Evolutionary conservation across 2,113 vertebrate genomes (phyloP), one percentile per base, ranked within the genome.

Genomic region (Setophaga coronata): DNA sequence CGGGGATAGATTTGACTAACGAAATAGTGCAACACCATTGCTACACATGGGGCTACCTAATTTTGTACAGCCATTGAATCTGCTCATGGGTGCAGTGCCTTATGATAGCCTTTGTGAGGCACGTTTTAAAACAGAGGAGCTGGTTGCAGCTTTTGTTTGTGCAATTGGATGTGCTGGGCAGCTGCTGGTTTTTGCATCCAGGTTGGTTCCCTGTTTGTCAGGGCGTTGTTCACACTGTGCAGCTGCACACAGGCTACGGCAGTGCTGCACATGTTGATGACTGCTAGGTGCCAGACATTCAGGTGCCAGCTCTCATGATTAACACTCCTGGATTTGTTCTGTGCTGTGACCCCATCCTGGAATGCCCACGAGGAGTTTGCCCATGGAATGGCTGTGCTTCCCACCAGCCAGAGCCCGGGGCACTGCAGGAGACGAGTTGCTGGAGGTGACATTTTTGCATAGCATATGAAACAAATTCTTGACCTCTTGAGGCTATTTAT

Each of bases 401-500:
- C 51, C 76, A 88, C 34, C 90, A 78, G 79, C 71, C 82, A 70
- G 62, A 62, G 73, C 56, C 62, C 6, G 1, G 24, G 43, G 71
- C 42, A 20, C 36, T 0, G 0, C 9, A 19, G 56, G 36, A 87
- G 47, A 70, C 17, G 10, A 58, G 25, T 53, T 93, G 76, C 80
- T 81, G 88, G 88, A 83, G 79, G 76, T 92, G 79, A 34, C 67
- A 74, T 94, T 94, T 96, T 82, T 94, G 51, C 58, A 67, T 53
- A 58, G 69, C 56, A 29, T 64, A 51, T 66, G 53, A 90, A 89
- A 66, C 60, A 64, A 86, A 90, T 81, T 92, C 72, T 58, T 90
- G 82, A 89, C 90, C 92, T 97, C 82, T 66, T 64, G 82, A 38
- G 76, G 82, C 43, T 93, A 14, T 93, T 93, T 82, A 95, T 96